Percentiles rank a stretch among this genome's conserved stretches.
Conservation (phyloP, 2,888 invertebrate species). For the Steinernema carpocapsae region DNA sequence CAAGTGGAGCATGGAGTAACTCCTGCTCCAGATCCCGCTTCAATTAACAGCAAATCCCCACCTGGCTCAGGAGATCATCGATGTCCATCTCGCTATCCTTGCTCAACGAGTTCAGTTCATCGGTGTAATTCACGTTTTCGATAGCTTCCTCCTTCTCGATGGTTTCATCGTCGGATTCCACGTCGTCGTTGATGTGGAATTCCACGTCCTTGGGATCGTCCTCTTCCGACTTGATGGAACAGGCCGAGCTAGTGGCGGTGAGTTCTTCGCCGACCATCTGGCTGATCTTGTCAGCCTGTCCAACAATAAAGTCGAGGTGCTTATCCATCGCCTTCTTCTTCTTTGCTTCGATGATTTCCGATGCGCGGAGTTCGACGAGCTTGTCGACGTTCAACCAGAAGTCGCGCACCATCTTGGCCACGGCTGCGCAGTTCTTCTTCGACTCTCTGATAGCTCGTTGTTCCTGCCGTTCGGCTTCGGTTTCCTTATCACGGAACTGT, state of each 20-base stretch:
- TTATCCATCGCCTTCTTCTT: conserved; percentile 91
- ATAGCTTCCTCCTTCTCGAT: conserved; percentile 46
- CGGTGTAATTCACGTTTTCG: conserved; percentile 70
- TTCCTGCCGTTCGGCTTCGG: conserved; percentile 85
- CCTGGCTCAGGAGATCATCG: conserved; percentile 79
- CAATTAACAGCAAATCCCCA: conserved; percentile 29
- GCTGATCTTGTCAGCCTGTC: conserved; percentile 91
- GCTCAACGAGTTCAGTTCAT: conserved; percentile 84
- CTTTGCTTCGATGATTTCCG: conserved; percentile 86
- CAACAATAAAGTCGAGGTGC: conserved; percentile 95
- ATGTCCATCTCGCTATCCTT: conserved; percentile 87
- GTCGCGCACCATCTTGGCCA: conserved; percentile 88
- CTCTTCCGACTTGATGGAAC: conserved; percentile 29
- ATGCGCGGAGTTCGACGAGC: conserved; percentile 71
- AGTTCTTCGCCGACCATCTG: conserved; percentile 60
- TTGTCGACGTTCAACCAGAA: conserved; percentile 98
- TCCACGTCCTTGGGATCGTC: conserved; percentile 38
- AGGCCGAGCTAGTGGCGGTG: conserved; percentile 39
- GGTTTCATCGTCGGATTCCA: conserved; percentile 38
- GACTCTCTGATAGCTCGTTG: conserved; percentile 90
- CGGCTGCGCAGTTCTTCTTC: conserved; percentile 84
- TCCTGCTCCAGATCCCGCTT: no score
- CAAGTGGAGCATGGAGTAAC: no score
- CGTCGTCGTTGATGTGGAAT: conserved; percentile 22
- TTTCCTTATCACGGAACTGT: conserved; percentile 77